A percentile compares a stretch with the other conserved stretches of the same genome.
phyloP scores from a whole-genome alignment of 2,888 invertebrate species.

The Standfussiana lucernea region DNA sequence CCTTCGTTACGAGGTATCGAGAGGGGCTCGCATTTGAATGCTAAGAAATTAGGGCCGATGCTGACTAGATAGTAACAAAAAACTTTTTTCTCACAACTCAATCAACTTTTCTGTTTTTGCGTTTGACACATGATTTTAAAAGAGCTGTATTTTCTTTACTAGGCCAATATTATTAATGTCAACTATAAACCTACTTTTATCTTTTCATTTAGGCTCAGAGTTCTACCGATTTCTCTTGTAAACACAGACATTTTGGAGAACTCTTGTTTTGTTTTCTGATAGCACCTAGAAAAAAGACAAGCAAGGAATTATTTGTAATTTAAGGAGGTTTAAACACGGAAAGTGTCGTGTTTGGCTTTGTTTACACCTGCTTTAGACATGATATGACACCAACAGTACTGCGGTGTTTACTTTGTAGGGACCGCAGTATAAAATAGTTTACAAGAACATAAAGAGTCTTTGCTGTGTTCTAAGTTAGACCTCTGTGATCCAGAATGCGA shows the following conservation, averaged over 20 bases:
- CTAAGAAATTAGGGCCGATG: conserved; percentile 3
- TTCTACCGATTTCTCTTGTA: no score
- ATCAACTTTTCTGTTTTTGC: not conserved
- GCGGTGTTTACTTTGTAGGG: not conserved
- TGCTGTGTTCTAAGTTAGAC: not conserved
- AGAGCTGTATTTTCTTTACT: not conserved
- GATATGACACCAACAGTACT: conserved; percentile 26
- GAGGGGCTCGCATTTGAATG: conserved; percentile 51
- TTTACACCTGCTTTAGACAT: conserved; percentile 37
- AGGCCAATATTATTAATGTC: not conserved
- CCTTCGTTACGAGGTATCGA: conserved; percentile 48
- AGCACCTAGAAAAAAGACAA: conserved; percentile 1
- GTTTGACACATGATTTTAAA: not conserved
- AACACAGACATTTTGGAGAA: not conserved
- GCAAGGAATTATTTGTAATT: conserved; percentile 16
- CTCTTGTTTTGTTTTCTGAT: not conserved
- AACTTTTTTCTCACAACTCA: not conserved
- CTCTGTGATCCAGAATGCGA: not conserved
- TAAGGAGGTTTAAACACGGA: conserved; percentile 25
- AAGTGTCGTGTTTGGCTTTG: conserved; percentile 34
- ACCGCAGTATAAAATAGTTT: conserved; percentile 7
- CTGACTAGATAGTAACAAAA: conserved; percentile 4
- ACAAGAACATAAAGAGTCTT: conserved; percentile 5
- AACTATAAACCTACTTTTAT: conserved; percentile 17
- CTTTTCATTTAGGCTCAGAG: not conserved